Conservation (phyloP, 2,113 vertebrate species). For the Ptyas mucosa region DNA sequence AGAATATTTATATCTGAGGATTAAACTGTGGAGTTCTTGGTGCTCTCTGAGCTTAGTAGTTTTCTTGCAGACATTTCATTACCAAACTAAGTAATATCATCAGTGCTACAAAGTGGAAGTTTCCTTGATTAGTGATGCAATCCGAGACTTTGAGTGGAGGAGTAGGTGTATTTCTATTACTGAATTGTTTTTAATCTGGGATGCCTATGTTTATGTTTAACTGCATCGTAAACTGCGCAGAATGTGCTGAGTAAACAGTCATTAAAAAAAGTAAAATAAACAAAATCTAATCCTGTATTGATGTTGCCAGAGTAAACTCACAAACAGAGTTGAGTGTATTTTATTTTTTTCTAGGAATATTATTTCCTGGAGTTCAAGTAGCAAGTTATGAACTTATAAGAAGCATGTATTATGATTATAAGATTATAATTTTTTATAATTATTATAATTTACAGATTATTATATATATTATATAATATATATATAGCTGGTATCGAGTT, state of each 20-base stretch:
- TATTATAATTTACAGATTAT: too few relatives aligned
- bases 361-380: not conserved
- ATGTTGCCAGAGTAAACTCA: not conserved
- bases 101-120: not conserved
- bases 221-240: not conserved
- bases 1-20: not conserved
- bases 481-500: not conserved
- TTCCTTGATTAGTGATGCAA: not conserved
- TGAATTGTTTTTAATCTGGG: not conserved
- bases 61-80: not conserved
- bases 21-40: not conserved
- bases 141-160: not conserved
- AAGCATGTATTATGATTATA: too few relatives aligned
- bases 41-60: not conserved
- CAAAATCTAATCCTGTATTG: not conserved
- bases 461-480: too few relatives aligned
- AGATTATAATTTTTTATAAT: too few relatives aligned
- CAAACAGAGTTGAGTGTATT: not conserved
- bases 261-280: not conserved
- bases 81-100: not conserved
- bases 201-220: not conserved
- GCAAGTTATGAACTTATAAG: not conserved
- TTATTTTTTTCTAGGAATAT: not conserved
- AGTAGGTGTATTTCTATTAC: not conserved
- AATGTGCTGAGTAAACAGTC: not conserved